phyloP scores from a whole-genome alignment of 2,888 invertebrate species.

The Acrobasis repandana region DNA sequence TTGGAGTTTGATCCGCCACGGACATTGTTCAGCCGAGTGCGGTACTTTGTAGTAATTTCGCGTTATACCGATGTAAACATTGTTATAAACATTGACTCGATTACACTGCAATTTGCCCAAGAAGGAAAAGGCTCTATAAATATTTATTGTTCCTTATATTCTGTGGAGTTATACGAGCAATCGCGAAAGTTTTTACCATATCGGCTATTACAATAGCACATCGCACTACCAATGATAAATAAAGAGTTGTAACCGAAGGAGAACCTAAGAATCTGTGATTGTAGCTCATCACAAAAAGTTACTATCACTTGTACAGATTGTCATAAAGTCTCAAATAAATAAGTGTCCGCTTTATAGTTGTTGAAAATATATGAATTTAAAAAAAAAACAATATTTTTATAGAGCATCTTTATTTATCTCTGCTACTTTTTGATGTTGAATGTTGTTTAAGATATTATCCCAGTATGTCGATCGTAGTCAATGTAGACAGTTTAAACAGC shows the following conservation, averaged over 20 bases:
- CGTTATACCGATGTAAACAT: slow-evolving; percentile 53
- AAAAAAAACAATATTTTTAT: no score
- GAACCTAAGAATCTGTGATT: background rate
- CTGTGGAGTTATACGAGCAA: slow-evolving; percentile 59
- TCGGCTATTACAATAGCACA: slow-evolving; percentile 53
- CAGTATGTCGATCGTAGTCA: no score
- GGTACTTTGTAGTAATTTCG: slow-evolving; percentile 55
- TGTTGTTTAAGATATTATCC: no score
- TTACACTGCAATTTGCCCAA: slow-evolving; percentile 73
- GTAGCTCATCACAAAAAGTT: no score
- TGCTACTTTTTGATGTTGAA: no score
- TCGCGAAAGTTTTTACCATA: slow-evolving; percentile 59
- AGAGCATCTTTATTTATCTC: no score
- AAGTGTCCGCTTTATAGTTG: no score
- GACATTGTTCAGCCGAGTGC: slow-evolving; percentile 53
- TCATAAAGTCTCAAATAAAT: no score
- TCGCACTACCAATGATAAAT: slow-evolving; percentile 33
- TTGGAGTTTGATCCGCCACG: slow-evolving; percentile 64
- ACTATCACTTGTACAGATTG: no score
- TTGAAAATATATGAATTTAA: no score
- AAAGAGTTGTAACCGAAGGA: background rate
- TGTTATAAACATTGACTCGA: slow-evolving; percentile 69
- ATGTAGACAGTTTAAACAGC: no score
- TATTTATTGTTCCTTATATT: slow-evolving; percentile 71
- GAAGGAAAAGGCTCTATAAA: slow-evolving; percentile 74